These are phyloP conservation scores for Charadrius vociferus DNA, from an alignment of 2,113 vertebrate genomes.

Conservation along the genomic window DNA sequence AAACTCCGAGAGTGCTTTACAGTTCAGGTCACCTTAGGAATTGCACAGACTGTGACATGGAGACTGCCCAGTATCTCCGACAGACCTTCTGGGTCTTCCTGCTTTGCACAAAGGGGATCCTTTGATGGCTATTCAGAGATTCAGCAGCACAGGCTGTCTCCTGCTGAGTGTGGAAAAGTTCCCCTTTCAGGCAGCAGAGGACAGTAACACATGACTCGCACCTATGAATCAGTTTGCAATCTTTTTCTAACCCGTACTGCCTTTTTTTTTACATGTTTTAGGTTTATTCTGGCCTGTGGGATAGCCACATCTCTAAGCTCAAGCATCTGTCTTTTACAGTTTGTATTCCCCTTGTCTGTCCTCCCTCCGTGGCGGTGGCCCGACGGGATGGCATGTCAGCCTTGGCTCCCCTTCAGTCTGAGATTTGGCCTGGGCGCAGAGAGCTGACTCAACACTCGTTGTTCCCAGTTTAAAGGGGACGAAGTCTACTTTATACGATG, in stretches of 20 bases:
- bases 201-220: background rate
- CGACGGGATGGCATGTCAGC: background rate
- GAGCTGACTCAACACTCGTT: slow-evolving; percentile 36
- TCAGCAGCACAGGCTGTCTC: background rate
- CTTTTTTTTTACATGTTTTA: background rate
- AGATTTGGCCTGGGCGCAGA: background rate
- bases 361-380: background rate
- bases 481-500: slow-evolving; percentile 14
- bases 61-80: background rate
- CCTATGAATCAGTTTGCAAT: background rate
- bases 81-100: background rate
- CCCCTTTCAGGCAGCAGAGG: slow-evolving; percentile 25
- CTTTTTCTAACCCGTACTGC: background rate
- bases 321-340: background rate
- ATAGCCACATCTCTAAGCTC: background rate
- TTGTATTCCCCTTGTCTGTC: accelerated
- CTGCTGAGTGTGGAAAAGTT: background rate
- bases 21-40: background rate
- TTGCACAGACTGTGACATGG: background rate
- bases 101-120: background rate
- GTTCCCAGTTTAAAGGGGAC: background rate
- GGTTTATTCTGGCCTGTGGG: background rate
- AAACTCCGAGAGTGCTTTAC: background rate
- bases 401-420: background rate
- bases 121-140: background rate